Base-by-base conservation (phyloP, 2,888 invertebrate species). In the Epicampocera succincta region DNA sequence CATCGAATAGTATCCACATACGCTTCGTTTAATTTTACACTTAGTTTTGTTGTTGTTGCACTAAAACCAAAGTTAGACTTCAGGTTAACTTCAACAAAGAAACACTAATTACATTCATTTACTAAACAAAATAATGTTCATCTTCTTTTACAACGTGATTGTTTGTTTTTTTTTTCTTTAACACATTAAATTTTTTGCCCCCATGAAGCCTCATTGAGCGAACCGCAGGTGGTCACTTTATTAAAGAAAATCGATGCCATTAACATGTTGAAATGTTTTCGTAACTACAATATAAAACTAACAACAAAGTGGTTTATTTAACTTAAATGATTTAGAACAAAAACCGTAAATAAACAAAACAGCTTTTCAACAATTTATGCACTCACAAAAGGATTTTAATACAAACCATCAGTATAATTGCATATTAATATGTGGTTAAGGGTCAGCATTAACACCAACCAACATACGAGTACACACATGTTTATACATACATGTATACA, bases 141-240 rank as follows among this genome's bases (percentile, higher is more conserved):
- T 33, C 29, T 6, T 4, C 3, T 29, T 29, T 6, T 4, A 29
- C 3, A 29, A 6, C 29, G 3, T 29, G 6, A 29, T 29, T 29
- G 3, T 29, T 33, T 9, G 33, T 33, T 33, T 9, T 33, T 5
- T 33, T 33, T 1, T 9, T 33, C 6, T 29, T 0, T 6, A 44
- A n/a, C 1, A n/a, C 4, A 42, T 17, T 40, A 3, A 11, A 38
- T 46, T 15, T 46, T 38, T 29, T 5, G n/a, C 3, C 40, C 13
- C 29, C 56, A 48, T 42, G 58, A 58, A 48, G 46, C 42, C 73
- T 69, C 77, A 69, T 77, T 63, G 61, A 68, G 58, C 38, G 42
- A 68, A 77, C 80, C 80, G 13, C 75, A 78, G 83, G 83, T 71
- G 80, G 83, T 77, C 61, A 50, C 61, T 80, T 33, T 77, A 80